Evolutionary conservation across 2,797 vertebrate genomes (phyloP).

Genomic region (Acanthurus leucopareius): DNA sequence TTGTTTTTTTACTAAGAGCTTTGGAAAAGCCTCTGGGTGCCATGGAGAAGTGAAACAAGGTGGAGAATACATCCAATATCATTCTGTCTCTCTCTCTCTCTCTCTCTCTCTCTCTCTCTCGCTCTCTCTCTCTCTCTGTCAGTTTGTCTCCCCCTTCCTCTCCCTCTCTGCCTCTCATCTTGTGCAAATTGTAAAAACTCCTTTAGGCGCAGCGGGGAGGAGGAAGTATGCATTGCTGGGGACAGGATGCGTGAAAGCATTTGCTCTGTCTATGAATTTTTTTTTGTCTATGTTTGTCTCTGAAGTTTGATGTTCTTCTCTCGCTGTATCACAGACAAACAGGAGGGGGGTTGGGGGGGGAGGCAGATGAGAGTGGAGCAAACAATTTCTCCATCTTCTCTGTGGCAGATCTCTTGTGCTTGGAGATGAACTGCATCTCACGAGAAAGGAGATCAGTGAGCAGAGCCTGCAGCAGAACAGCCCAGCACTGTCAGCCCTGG

Average conservation of each 20-base stretch:
- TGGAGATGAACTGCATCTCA: slow-evolving; percentile 47
- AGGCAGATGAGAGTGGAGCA: slow-evolving; percentile 46
- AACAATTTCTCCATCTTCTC: slow-evolving; percentile 55
- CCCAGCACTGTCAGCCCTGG: slow-evolving; percentile 47
- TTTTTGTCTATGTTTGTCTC: slow-evolving; percentile 48
- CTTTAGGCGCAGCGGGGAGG: slow-evolving; percentile 71
- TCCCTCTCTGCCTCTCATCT: slow-evolving; percentile 71
- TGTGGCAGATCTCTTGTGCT: slow-evolving; percentile 40
- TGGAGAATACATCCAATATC: slow-evolving; percentile 65
- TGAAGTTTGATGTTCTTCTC: slow-evolving; percentile 62
- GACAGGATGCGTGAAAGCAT: slow-evolving; percentile 52
- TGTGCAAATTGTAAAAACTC: slow-evolving; percentile 75
- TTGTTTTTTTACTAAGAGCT: slow-evolving; percentile 83
- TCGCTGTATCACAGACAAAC: slow-evolving; percentile 41
- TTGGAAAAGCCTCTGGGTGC: slow-evolving; percentile 78
- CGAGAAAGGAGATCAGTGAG: slow-evolving; percentile 63
- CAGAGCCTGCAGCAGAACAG: slow-evolving; percentile 57
- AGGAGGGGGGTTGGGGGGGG: slow-evolving; percentile 12
- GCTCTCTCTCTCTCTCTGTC: slow-evolving; percentile 46
- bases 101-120: slow-evolving; percentile 27
- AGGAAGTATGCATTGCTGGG: slow-evolving; percentile 58
- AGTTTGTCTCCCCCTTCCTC: slow-evolving; percentile 44
- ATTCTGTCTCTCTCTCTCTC: slow-evolving; percentile 36
- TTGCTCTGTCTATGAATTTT: slow-evolving; percentile 55
- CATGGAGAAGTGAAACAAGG: slow-evolving; percentile 67